phyloP scores from a whole-genome alignment of 2,797 vertebrate species.

The Spatula versicolor region DNA sequence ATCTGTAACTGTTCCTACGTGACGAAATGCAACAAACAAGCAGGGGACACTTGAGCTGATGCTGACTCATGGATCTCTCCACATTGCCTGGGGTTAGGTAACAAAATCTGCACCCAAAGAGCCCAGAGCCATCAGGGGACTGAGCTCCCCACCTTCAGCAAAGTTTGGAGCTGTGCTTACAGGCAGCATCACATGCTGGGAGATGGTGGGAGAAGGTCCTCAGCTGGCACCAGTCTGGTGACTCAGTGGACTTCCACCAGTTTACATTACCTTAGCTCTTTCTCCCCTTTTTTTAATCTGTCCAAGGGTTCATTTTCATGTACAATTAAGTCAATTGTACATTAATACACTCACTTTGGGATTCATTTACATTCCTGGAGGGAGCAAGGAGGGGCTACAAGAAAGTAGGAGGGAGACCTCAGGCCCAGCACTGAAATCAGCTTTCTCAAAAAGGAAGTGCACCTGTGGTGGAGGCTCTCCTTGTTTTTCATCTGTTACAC shows the following conservation, averaged over 20 bases:
- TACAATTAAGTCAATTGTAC: not conserved
- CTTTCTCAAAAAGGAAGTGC: not conserved
- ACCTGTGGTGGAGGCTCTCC: not conserved
- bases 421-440: not conserved
- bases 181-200: not conserved
- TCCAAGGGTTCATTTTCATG: not conserved
- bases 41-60: not conserved
- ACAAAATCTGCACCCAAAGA: not conserved
- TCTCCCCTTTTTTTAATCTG: not conserved
- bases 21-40: not conserved
- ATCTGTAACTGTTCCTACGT: not conserved
- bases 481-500: not conserved
- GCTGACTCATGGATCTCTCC: not conserved
- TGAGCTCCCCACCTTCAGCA: not conserved
- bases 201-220: not conserved
- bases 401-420: not conserved
- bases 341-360: not conserved
- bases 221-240: not conserved
- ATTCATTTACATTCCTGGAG: not conserved
- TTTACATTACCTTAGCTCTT: not conserved
- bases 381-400: not conserved
- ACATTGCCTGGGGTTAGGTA: not conserved
- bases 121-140: not conserved
- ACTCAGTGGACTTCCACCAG: not conserved
- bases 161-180: not conserved